Percentiles rank a stretch among this genome's conserved stretches.
These are phyloP conservation scores for Paratrypauchen microcephalus DNA, from an alignment of 2,797 vertebrate species.

Conservation along the genomic window DNA sequence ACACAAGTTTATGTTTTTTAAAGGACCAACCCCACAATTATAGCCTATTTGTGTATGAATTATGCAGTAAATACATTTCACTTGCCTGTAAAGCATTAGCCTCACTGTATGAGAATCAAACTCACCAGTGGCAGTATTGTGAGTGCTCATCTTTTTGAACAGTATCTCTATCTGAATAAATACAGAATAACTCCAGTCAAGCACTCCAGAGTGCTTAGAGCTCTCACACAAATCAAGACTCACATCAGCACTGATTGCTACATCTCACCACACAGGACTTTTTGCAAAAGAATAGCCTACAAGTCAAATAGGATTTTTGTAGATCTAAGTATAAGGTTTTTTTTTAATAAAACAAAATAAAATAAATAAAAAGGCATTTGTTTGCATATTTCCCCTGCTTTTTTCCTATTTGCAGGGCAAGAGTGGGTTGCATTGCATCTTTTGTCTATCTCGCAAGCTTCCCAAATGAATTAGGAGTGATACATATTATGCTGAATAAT, in stretches of 20 bases:
- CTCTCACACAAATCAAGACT: slow-evolving; percentile 18
- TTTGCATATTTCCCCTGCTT: no score
- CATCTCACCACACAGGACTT: background rate
- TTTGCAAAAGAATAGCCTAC: background rate
- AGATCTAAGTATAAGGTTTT: background rate
- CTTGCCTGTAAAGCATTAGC: background rate
- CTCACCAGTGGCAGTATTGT: background rate
- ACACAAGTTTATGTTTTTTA: background rate
- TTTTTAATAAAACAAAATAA: background rate
- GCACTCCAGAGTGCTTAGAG: slow-evolving; percentile 47
- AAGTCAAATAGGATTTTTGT: background rate
- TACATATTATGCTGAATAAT: no score
- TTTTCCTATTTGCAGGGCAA: no score
- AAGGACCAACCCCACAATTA: background rate
- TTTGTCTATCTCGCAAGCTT: no score
- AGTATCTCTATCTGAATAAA: slow-evolving; percentile 42
- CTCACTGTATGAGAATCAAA: background rate
- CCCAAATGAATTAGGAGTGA: no score
- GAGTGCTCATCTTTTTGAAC: slow-evolving; percentile 43
- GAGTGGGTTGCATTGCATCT: no score
- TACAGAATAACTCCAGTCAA: slow-evolving; percentile 25
- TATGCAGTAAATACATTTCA: background rate
- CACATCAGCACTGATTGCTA: slow-evolving; percentile 22
- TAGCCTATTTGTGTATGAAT: background rate
- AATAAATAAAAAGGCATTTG: no score